phyloP scores from a whole-genome alignment of 53 echinoderm and acorn worm genomes.

The Patiria pectinifera region DNA sequence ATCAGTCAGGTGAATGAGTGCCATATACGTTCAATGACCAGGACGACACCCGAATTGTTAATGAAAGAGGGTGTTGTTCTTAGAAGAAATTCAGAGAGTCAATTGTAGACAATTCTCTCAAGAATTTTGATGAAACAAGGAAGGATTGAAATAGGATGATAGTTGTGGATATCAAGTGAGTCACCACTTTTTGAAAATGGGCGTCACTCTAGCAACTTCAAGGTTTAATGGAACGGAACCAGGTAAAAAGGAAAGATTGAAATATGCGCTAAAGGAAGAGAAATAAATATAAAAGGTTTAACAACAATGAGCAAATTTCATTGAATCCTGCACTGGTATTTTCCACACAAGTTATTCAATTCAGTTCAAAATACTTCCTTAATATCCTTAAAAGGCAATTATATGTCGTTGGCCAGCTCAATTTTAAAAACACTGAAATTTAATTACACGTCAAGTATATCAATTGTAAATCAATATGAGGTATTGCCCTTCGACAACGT shows the following conservation, averaged over 20 bases:
- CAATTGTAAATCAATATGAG: too few relatives aligned
- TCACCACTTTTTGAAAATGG: too few relatives aligned
- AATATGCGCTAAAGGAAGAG: neutral
- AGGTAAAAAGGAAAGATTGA: constrained; percentile 9
- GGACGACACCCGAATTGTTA: constrained; percentile 25
- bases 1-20: neutral
- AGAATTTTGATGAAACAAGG: neutral
- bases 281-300: neutral
- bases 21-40: constrained; percentile 11
- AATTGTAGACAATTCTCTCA: neutral
- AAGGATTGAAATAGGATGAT: constrained; percentile 9
- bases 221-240: constrained; percentile 6
- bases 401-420: too few relatives aligned
- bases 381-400: too few relatives aligned
- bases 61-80: neutral
- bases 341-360: too few relatives aligned
- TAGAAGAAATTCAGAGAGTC: neutral
- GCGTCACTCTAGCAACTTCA: neutral
- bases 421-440: too few relatives aligned
- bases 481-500: too few relatives aligned
- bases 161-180: neutral
- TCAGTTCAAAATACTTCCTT: too few relatives aligned
- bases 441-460: too few relatives aligned
- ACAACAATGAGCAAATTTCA: neutral
- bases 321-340: neutral